phyloP scores from a whole-genome alignment of 2,797 vertebrate genomes.

The Aulostomus chinensis region DNA sequence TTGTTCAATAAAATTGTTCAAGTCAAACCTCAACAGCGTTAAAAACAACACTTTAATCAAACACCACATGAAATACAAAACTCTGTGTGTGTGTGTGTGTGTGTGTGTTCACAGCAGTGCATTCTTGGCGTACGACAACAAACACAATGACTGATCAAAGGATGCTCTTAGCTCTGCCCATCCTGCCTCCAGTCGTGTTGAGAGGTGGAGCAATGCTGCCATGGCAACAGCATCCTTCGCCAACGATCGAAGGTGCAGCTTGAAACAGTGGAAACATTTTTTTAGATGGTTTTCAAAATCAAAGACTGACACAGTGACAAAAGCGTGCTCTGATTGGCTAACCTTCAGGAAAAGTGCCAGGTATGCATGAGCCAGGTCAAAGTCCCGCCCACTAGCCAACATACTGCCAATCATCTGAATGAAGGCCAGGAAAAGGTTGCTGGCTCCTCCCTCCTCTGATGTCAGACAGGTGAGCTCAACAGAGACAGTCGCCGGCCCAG shows the following conservation, averaged over 20 bases:
- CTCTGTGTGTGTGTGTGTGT: too few relatives aligned
- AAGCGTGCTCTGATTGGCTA: constrained; percentile 3
- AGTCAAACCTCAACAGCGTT: too few relatives aligned
- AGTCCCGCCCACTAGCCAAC: constrained; percentile 86
- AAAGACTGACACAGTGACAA: neutral
- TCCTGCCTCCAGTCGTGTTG: constrained; percentile 78
- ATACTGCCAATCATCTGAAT: constrained; percentile 87
- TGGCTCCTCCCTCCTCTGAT: constrained; percentile 85
- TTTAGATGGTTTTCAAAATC: constrained; percentile 7
- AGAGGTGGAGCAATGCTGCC: constrained; percentile 80
- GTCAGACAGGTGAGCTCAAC: constrained; percentile 84
- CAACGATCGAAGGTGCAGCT: constrained; percentile 88
- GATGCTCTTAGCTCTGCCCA: constrained; percentile 86
- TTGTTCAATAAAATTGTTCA: too few relatives aligned
- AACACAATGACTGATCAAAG: constrained; percentile 90
- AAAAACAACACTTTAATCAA: too few relatives aligned
- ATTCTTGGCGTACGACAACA: constrained; percentile 92
- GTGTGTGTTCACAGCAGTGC: constrained; percentile 82
- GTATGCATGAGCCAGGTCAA: constrained; percentile 91
- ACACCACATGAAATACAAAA: too few relatives aligned
- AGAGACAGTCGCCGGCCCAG: constrained; percentile 88
- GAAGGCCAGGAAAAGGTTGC: constrained; percentile 84
- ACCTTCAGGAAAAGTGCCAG: constrained; percentile 95
- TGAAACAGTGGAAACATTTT: neutral
- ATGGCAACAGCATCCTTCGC: constrained; percentile 82